Percentiles rank a stretch among this genome's conserved stretches.
These are phyloP conservation scores for Meiosimyza decipiens DNA, from an alignment of 2,888 invertebrate genomes.

Conservation along the genomic window DNA sequence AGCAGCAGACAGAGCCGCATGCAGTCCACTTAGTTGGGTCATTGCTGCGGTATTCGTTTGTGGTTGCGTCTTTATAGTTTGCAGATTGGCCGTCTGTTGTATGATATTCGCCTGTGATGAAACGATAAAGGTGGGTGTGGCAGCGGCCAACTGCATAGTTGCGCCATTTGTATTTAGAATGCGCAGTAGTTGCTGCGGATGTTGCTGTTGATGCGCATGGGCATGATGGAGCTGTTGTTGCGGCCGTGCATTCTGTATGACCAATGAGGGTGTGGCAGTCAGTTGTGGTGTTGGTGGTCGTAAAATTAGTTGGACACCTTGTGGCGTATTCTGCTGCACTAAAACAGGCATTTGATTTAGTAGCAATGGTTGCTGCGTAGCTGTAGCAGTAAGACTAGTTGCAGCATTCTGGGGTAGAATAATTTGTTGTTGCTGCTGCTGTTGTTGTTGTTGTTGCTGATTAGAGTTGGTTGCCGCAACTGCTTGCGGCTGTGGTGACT, in stretches of 20 bases:
- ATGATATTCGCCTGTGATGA: conserved; percentile 68
- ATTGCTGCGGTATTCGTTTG: conserved; percentile 51
- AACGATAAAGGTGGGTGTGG: conserved; percentile 69
- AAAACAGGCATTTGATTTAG: conserved; percentile 70
- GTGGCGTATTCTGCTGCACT: conserved; percentile 74
- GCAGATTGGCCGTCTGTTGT: conserved; percentile 65
- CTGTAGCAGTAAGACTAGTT: conserved; percentile 48
- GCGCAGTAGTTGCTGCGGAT: conserved; percentile 70
- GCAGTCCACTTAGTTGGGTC: conserved; percentile 63
- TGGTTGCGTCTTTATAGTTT: conserved; percentile 62
- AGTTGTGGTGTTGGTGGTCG: conserved; percentile 73
- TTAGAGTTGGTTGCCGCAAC: conserved; percentile 53
- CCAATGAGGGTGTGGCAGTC: conserved; percentile 66
- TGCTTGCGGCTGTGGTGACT: conserved; percentile 48
- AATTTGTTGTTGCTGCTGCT: conserved; percentile 61
- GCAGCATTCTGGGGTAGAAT: conserved; percentile 60
- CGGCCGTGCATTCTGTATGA: conserved; percentile 65
- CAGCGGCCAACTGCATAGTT: conserved; percentile 70
- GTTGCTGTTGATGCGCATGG: conserved; percentile 56
- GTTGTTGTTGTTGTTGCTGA: conserved; percentile 45
- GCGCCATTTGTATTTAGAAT: conserved; percentile 74
- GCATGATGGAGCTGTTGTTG: conserved; percentile 60
- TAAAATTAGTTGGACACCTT: conserved; percentile 78
- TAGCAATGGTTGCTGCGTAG: conserved; percentile 62
- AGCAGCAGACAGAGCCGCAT: conserved; percentile 59